Conservation (phyloP, 2,888 invertebrate genomes). For the Sthenelais limicola region DNA sequence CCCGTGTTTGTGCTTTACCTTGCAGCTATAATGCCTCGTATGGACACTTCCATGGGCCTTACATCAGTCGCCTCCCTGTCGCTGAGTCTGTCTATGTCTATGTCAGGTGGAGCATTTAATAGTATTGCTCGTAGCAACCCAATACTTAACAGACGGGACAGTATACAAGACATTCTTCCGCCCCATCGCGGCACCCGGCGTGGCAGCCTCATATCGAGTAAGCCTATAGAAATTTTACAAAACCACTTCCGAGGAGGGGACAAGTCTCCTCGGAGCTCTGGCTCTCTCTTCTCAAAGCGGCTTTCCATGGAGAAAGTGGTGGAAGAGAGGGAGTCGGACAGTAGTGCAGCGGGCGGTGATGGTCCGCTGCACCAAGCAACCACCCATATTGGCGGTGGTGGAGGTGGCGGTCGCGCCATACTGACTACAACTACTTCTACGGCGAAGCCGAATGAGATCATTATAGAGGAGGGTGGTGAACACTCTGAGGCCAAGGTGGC, state of each 20-base stretch:
- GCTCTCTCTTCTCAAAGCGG: slow-evolving; percentile 32
- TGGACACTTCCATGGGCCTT: slow-evolving; percentile 52
- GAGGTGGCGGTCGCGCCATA: not conserved
- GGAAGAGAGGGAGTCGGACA: slow-evolving; percentile 28
- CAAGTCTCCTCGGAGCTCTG: slow-evolving; percentile 17
- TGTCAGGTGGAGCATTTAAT: slow-evolving; percentile 48
- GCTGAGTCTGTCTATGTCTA: slow-evolving; percentile 53
- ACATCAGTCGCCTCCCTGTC: slow-evolving; percentile 53
- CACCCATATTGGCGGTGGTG: not conserved
- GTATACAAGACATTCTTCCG: slow-evolving; percentile 24
- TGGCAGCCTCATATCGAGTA: slow-evolving; percentile 35
- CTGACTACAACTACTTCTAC: too few relatives aligned
- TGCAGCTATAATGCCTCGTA: slow-evolving; percentile 51
- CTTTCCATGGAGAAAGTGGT: slow-evolving; percentile 33
- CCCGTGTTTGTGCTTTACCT: not conserved
- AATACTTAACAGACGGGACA: slow-evolving; percentile 39
- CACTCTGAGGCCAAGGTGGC: slow-evolving; percentile 28
- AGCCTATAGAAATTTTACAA: slow-evolving; percentile 36
- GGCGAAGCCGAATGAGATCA: too few relatives aligned
- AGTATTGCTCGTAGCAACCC: slow-evolving; percentile 39
- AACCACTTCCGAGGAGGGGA: slow-evolving; percentile 17
- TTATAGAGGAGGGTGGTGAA: slow-evolving; percentile 8
- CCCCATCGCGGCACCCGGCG: slow-evolving; percentile 17
- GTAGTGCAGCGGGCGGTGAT: slow-evolving; percentile 21
- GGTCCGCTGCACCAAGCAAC: not conserved